phyloP scores from a whole-genome alignment of 2,888 invertebrate species.

The Odontocerum albicorne region DNA sequence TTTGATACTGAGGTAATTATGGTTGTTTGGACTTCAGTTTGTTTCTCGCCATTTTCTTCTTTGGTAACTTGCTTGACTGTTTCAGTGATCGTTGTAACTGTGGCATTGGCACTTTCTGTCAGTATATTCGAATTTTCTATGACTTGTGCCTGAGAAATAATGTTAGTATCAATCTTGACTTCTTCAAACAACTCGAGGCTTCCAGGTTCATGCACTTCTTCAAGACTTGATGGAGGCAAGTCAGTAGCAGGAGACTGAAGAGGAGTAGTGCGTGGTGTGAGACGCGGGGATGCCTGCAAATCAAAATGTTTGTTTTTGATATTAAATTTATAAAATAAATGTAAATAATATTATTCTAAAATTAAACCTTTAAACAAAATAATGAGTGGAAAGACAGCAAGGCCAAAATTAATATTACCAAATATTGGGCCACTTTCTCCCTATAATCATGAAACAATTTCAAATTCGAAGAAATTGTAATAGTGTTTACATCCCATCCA shows the following conservation, averaged over 20 bases:
- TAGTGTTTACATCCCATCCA: too few species aligned
- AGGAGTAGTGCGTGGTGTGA: constrained; percentile 56
- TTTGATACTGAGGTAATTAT: constrained; percentile 39
- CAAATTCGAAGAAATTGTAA: too few species aligned
- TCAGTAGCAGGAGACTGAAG: constrained; percentile 58
- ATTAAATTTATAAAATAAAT: too few species aligned
- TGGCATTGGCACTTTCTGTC: not conserved
- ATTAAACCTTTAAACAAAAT: too few species aligned
- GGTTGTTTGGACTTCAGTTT: constrained; percentile 45
- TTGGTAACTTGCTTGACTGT: constrained; percentile 44
- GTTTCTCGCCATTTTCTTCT: constrained; percentile 45
- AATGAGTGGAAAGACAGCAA: too few species aligned
- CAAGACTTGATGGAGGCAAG: constrained; percentile 43
- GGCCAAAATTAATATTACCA: too few species aligned
- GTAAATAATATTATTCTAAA: too few species aligned
- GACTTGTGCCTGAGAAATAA: constrained; percentile 1
- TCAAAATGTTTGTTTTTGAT: too few species aligned
- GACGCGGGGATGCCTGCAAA: constrained; percentile 46
- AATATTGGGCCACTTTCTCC: too few species aligned
- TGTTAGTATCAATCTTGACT: constrained; percentile 31
- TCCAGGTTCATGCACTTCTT: constrained; percentile 34
- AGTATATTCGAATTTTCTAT: not conserved
- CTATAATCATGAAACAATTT: too few species aligned
- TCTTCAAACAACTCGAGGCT: constrained; percentile 45
- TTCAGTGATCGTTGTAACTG: constrained; percentile 24